A percentile compares a stretch with the other conserved stretches of the same genome.
Evolutionary conservation across 37 sponge, comb jelly and placozoan genomes (phyloP).

Genomic region (Ianthella basta): DNA sequence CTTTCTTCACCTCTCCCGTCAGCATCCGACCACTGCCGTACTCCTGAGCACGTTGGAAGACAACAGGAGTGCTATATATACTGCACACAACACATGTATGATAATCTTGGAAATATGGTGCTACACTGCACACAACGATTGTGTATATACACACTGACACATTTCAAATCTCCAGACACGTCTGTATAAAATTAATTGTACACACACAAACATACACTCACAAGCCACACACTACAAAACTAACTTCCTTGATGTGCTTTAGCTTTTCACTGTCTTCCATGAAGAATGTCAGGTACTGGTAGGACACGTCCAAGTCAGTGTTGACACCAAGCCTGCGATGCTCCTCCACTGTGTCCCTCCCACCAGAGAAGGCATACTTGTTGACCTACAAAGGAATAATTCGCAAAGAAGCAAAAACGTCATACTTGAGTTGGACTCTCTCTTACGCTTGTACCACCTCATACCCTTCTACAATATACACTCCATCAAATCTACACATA

Average conservation of each 20-base stretch:
- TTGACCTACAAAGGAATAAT: slow-evolving; percentile 88
- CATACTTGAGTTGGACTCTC: too few species aligned
- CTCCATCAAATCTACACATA: too few species aligned
- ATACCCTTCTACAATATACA: too few species aligned
- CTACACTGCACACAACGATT: not conserved
- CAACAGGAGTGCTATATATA: too few species aligned
- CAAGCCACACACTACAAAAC: not conserved
- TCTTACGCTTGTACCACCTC: too few species aligned
- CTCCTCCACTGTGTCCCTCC: slow-evolving; percentile 93
- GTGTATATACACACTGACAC: too few species aligned
- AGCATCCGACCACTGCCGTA: slow-evolving; percentile 92
- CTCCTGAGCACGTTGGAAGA: slow-evolving; percentile 45
- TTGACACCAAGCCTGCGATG: slow-evolving; percentile 91
- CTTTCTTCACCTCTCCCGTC: slow-evolving; percentile 96
- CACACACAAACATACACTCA: not conserved
- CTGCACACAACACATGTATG: too few species aligned
- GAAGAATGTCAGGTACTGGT: slow-evolving; percentile 96
- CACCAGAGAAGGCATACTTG: slow-evolving; percentile 99
- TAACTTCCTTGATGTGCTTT: slow-evolving; percentile 81
- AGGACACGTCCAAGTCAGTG: slow-evolving; percentile 93
- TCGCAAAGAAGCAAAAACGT: too few species aligned
- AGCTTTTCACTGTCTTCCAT: slow-evolving; percentile 87
- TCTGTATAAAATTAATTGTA: too few species aligned
- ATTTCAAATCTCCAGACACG: too few species aligned
- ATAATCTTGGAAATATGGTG: too few species aligned